Evolutionary conservation across 2,113 vertebrate species (phyloP).

Genomic region (Xyrauchen texanus): DNA sequence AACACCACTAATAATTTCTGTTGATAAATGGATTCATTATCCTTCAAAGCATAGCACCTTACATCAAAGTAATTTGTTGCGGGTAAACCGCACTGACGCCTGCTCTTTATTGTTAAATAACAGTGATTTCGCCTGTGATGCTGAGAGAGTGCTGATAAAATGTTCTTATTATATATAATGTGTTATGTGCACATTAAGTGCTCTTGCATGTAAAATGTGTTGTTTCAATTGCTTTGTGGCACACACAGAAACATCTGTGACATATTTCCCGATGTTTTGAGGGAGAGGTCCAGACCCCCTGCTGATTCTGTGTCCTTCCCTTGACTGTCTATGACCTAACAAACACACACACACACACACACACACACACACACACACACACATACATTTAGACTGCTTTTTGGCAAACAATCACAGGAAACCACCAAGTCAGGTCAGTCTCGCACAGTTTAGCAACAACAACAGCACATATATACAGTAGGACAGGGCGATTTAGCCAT

Average conservation of each 20-base stretch:
- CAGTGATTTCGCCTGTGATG: neutral
- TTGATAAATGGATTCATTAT: slow-evolving; percentile 25
- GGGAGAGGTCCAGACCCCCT: slow-evolving; percentile 46
- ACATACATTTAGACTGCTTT: slow-evolving; percentile 33
- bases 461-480: slow-evolving; percentile 5
- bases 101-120: slow-evolving; percentile 32
- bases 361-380: slow-evolving; percentile 29
- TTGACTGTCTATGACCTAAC: slow-evolving; percentile 43
- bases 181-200: neutral
- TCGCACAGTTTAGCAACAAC: slow-evolving; percentile 24
- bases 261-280: slow-evolving; percentile 37
- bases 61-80: neutral
- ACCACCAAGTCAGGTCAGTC: slow-evolving; percentile 26
- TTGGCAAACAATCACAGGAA: slow-evolving; percentile 46
- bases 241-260: slow-evolving; percentile 34
- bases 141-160: neutral
- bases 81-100: neutral
- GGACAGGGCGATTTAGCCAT: neutral
- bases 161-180: neutral
- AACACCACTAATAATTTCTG: neutral
- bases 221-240: slow-evolving; percentile 23
- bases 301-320: slow-evolving; percentile 39
- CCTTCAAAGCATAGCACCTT: neutral
- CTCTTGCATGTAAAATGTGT: slow-evolving; percentile 21
- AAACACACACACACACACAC: slow-evolving; percentile 27